phyloP scores from a whole-genome alignment of 2,797 vertebrate species.

The Antrozous pallidus region DNA sequence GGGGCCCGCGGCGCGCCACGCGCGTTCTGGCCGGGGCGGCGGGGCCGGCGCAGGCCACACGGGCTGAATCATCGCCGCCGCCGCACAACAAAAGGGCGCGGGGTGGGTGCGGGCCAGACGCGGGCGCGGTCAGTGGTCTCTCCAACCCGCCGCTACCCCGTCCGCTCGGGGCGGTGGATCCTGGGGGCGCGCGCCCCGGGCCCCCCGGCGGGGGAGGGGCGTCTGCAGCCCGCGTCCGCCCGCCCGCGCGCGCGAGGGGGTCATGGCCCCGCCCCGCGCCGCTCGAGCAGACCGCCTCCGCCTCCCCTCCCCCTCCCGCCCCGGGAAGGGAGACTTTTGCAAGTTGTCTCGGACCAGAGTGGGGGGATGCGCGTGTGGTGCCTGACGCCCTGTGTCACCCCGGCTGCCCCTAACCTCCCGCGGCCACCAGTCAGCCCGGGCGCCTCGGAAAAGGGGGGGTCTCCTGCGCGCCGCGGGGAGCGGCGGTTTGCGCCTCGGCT shows the following conservation, averaged over 20 bases:
- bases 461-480: slow-evolving; percentile 51
- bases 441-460: slow-evolving; percentile 1
- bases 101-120: background rate
- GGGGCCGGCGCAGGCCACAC: slow-evolving; percentile 32
- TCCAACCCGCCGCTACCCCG: background rate
- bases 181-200: slow-evolving; percentile 38
- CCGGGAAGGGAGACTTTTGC: slow-evolving; percentile 38
- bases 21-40: background rate
- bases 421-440: background rate
- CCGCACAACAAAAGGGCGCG: slow-evolving; percentile 58
- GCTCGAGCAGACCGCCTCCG: background rate
- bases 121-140: slow-evolving; percentile 18
- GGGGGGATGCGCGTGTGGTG: background rate
- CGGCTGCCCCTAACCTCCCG: accelerated
- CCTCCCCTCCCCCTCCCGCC: slow-evolving; percentile 44
- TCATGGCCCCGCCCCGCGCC: slow-evolving; percentile 72
- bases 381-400: background rate
- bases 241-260: slow-evolving; percentile 47
- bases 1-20: background rate
- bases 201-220: slow-evolving; percentile 49
- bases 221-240: background rate
- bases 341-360: background rate
- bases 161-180: slow-evolving; percentile 16
- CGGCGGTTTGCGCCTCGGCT: slow-evolving; percentile 60
- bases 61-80: slow-evolving; percentile 60